Evolutionary conservation across 92 coral and sea anemone genomes (phyloP).

Genomic region (Zoanthus gigantus): DNA sequence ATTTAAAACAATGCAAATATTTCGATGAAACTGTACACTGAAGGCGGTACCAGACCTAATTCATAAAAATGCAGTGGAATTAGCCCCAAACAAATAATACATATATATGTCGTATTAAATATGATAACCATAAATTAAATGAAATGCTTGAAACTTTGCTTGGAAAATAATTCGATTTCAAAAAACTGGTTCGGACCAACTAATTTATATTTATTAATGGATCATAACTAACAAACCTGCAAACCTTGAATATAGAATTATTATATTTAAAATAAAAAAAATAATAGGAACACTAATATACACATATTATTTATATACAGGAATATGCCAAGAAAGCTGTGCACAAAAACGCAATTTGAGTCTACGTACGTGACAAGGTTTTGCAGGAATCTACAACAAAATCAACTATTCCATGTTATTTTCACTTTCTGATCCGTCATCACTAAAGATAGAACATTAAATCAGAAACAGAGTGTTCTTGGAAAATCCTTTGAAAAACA

Average conservation of each 20-base stretch:
- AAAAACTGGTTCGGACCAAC: too few relatives aligned
- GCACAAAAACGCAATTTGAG: not conserved
- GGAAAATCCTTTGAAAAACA: constrained; percentile 33
- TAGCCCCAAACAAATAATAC: too few relatives aligned
- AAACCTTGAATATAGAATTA: not conserved
- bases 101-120: too few relatives aligned
- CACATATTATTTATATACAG: not conserved
- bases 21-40: too few relatives aligned
- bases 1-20: too few relatives aligned
- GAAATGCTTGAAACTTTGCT: too few relatives aligned
- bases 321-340: not conserved
- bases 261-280: not conserved
- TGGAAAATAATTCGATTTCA: too few relatives aligned
- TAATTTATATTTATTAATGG: too few relatives aligned
- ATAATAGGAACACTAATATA: constrained; percentile 1
- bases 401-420: constrained; percentile 21
- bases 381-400: constrained; percentile 1
- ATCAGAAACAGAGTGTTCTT: not conserved
- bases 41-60: too few relatives aligned
- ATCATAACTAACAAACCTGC: not conserved
- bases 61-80: too few relatives aligned
- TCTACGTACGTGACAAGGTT: not conserved
- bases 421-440: constrained; percentile 33
- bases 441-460: not conserved
- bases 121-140: too few relatives aligned